Conservation (phyloP, 1,140 invertebrate species). For the Eupeodes corollae region DNA sequence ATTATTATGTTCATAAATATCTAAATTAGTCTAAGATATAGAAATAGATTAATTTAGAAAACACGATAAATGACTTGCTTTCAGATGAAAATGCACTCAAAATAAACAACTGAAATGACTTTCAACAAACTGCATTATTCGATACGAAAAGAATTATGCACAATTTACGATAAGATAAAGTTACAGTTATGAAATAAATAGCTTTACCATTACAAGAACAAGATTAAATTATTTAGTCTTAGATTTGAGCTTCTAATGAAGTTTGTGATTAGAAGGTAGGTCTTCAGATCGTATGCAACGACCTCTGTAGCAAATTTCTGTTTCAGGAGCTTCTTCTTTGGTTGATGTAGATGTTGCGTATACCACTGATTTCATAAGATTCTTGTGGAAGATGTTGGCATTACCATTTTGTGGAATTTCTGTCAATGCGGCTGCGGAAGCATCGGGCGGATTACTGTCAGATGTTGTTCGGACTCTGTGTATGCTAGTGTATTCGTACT, state of each 20-base stretch:
- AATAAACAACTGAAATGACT: too few relatives aligned
- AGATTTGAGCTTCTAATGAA: constrained; percentile 14
- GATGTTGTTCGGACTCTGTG: constrained; percentile 14
- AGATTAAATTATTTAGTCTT: too few relatives aligned
- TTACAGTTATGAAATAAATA: too few relatives aligned
- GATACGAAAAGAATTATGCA: too few relatives aligned
- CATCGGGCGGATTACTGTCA: constrained; percentile 17
- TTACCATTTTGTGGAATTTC: constrained; percentile 5
- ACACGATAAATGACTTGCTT: too few relatives aligned
- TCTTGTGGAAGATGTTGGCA: constrained; percentile 30
- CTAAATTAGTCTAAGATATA: too few relatives aligned
- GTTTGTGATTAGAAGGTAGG: constrained; percentile 32
- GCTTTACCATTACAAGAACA: too few relatives aligned
- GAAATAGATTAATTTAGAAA: too few relatives aligned
- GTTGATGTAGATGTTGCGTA: constrained; percentile 55
- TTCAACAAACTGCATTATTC: too few relatives aligned
- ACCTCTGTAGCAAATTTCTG: constrained; percentile 74
- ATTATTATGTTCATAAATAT: too few relatives aligned
- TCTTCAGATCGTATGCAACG: constrained; percentile 61
- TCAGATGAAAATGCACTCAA: too few relatives aligned
- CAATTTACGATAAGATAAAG: too few relatives aligned
- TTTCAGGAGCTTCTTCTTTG: constrained; percentile 63
- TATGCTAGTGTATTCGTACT: constrained; percentile 36
- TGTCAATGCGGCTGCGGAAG: constrained; percentile 13
- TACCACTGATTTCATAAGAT: constrained; percentile 40